Base-by-base conservation (phyloP, 1,140 invertebrate genomes). In the Drosophila serrata region DNA sequence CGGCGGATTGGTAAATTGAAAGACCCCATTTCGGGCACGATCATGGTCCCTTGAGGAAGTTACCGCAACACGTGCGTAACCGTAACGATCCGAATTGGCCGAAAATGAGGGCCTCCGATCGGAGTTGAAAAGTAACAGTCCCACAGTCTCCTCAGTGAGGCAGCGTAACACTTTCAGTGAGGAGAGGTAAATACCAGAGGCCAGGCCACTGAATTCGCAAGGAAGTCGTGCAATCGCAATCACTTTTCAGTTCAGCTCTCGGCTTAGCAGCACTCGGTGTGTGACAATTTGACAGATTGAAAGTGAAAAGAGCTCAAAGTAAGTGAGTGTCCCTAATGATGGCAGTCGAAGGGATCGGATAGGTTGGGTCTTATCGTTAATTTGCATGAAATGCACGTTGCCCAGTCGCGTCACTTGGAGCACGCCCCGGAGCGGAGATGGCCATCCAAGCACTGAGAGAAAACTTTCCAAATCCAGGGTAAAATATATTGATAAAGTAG, bases 241-340 rank as follows among this genome's bases (percentile, higher is more conserved):
- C 84, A 88, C 84, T 84, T 87, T 84, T 87, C 73, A 77, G 58
- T 78, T 69, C 73, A 72, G 65, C 35, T 35, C 35, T 37, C 51
- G 13, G 49, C 49, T 35, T 33, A 53, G 31, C 49, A 22, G 31
- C 29, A 4, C 49, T 51, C 33, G 27, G 12, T 27, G 24, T 48
- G 64, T 80, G 82, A 87, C 82, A 88, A 82, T 87, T 88, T 88
- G 82, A 88, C 82, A 88, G 80, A 87, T 87, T 87, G 82, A 87
- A 87, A 87, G 82, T 87, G 82, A 87, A 87, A 87, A 35, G 79
- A 75, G 49, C 37, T 35, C 24, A 11, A 22, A 72, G 76, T 75
- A 75, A 87, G 75, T 64, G 82, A 87, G 75, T 64, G 82, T 85
- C 81, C 70, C 75, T 86, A 86, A 85, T 86, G 82, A 42, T 60